phyloP scores from a whole-genome alignment of 2,888 invertebrate species.

The Drosophila robusta region DNA sequence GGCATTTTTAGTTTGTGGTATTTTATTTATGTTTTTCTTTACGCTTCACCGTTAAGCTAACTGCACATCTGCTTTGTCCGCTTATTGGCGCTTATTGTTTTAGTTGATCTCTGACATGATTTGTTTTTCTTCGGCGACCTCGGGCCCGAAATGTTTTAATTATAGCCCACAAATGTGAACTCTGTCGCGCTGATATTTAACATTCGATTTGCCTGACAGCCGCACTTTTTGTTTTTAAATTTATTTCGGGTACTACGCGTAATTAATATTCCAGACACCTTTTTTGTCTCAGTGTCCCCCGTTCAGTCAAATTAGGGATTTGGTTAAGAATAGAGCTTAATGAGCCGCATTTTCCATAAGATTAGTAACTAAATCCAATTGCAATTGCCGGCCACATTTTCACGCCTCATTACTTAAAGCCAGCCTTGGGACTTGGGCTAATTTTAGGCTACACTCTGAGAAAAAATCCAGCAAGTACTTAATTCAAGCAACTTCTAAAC shows the following conservation, averaged over 20 bases:
- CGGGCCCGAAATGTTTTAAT: constrained; percentile 54
- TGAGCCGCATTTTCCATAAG: background rate
- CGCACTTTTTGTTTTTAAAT: background rate
- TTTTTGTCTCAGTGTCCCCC: background rate
- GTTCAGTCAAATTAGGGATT: background rate
- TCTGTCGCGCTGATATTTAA: constrained; percentile 1
- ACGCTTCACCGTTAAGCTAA: constrained; percentile 78
- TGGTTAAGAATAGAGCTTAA: constrained; percentile 20
- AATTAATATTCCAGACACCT: constrained; percentile 29
- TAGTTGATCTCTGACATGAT: constrained; percentile 72
- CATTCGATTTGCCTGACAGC: constrained; percentile 38
- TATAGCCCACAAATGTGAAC: constrained; percentile 24
- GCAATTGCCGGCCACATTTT: background rate
- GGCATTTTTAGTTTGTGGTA: constrained; percentile 37
- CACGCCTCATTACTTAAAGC: no score
- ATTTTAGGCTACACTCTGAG: no score
- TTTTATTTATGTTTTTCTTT: constrained; percentile 75
- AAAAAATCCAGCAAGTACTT: no score
- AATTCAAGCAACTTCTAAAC: no score
- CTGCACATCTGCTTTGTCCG: constrained; percentile 79
- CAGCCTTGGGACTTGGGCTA: no score
- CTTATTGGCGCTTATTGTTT: constrained; percentile 75
- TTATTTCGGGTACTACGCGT: constrained; percentile 8
- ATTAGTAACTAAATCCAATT: constrained; percentile 6
- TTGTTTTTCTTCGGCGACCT: constrained; percentile 56